phyloP scores from a whole-genome alignment of 2,113 vertebrate species.

The Oreochromis spilurus region DNA sequence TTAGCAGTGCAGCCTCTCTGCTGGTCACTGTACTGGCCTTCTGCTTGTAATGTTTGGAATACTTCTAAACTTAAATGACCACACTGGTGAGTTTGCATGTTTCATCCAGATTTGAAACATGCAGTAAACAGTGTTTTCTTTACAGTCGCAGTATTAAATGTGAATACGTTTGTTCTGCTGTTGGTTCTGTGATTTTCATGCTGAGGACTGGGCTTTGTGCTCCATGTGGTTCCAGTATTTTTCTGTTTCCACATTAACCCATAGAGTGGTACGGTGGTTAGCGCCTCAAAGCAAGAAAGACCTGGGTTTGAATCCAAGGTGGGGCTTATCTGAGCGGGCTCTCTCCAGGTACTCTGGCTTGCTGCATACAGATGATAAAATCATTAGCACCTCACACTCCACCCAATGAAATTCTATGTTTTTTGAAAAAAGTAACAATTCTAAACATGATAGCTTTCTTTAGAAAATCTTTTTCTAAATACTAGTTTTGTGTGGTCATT shows the following conservation, averaged over 20 bases:
- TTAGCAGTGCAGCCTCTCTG: not conserved
- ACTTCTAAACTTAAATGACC: not conserved
- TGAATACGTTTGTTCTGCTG: not conserved
- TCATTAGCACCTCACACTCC: no score
- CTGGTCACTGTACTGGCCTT: not conserved
- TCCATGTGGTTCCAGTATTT: not conserved
- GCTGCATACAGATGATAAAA: not conserved
- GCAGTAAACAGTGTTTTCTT: not conserved
- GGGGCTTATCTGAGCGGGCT: not conserved
- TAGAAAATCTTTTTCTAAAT: fast-evolving
- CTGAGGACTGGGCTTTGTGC: not conserved
- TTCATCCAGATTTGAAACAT: not conserved
- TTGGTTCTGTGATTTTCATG: not conserved
- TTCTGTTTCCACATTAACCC: not conserved
- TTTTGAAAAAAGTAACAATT: no score
- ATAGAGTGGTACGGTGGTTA: not conserved
- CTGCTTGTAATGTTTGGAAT: not conserved
- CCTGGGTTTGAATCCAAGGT: not conserved
- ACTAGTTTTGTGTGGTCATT: not conserved
- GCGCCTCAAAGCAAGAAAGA: not conserved
- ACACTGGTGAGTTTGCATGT: not conserved
- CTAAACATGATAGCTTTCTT: not conserved
- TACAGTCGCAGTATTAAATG: not conserved
- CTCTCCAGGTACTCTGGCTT: not conserved
- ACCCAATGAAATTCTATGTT: no score